These are phyloP conservation scores for Rhodinocichla rosea DNA, from an alignment of 2,113 vertebrate genomes.

Conservation along the genomic window DNA sequence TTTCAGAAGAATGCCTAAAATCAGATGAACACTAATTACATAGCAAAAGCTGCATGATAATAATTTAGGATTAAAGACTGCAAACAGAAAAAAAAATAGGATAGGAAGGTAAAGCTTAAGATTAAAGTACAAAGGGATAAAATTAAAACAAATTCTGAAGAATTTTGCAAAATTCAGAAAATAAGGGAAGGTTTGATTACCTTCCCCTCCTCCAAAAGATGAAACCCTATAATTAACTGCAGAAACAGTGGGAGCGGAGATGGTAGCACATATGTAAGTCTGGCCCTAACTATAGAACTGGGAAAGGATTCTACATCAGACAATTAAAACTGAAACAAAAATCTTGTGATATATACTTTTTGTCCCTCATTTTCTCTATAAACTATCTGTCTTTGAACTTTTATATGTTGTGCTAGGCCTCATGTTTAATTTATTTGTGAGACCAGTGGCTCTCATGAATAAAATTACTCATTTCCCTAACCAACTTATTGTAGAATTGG, in stretches of 20 bases:
- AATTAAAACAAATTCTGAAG: not conserved
- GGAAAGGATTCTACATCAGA: not conserved
- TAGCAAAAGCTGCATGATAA: not conserved
- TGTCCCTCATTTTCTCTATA: not conserved
- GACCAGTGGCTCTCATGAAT: not conserved
- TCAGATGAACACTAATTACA: not conserved
- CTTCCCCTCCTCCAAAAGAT: not conserved
- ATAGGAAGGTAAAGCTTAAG: not conserved
- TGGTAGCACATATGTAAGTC: not conserved
- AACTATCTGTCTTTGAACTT: not conserved
- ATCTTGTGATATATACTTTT: not conserved
- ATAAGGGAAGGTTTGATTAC: not conserved
- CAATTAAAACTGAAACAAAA: not conserved
- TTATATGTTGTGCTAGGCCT: not conserved
- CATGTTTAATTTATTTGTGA: not conserved
- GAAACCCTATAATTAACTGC: not conserved
- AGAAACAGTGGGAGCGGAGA: not conserved
- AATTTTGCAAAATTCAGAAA: not conserved
- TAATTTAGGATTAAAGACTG: not conserved
- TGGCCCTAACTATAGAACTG: not conserved
- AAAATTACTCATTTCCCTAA: not conserved
- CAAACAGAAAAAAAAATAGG: not conserved
- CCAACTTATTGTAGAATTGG: not conserved
- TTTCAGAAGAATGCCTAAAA: not conserved
- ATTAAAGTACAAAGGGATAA: not conserved